Evolutionary conservation across 1,140 invertebrate species (phyloP).

Genomic region (Trichonephila clavata): DNA sequence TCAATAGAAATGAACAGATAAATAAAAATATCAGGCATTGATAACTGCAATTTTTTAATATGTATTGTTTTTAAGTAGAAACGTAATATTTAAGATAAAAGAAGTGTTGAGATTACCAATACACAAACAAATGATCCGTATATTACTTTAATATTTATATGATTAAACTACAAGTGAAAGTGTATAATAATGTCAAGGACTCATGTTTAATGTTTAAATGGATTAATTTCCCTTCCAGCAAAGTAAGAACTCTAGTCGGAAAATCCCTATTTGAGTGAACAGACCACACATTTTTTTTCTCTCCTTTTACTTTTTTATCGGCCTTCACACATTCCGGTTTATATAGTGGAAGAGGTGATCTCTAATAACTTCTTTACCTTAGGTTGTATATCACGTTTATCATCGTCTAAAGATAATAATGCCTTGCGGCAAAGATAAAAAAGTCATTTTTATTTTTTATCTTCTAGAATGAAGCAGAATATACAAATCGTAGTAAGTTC

Average conservation of each 20-base stretch:
- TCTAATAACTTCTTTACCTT: neutral
- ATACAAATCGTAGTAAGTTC: no score
- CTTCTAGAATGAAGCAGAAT: no score
- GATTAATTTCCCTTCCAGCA: no score
- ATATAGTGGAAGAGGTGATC: neutral
- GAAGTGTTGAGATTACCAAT: no score
- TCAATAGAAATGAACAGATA: no score
- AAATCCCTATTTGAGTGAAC: neutral
- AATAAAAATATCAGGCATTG: no score
- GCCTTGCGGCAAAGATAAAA: neutral
- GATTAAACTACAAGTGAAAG: neutral
- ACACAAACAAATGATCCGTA: no score
- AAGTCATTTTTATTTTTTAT: neutral
- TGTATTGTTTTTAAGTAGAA: no score
- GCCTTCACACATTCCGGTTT: neutral
- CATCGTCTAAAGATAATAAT: neutral
- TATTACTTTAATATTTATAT: no score
- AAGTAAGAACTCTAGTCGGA: neutral
- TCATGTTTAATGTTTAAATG: neutral
- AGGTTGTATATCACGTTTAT: neutral
- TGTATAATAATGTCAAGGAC: neutral
- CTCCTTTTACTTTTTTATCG: neutral
- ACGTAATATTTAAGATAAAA: no score
- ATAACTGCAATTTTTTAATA: no score
- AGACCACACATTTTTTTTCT: neutral